phyloP scores from a whole-genome alignment of 2,888 invertebrate genomes.

The Desoria tigrina region DNA sequence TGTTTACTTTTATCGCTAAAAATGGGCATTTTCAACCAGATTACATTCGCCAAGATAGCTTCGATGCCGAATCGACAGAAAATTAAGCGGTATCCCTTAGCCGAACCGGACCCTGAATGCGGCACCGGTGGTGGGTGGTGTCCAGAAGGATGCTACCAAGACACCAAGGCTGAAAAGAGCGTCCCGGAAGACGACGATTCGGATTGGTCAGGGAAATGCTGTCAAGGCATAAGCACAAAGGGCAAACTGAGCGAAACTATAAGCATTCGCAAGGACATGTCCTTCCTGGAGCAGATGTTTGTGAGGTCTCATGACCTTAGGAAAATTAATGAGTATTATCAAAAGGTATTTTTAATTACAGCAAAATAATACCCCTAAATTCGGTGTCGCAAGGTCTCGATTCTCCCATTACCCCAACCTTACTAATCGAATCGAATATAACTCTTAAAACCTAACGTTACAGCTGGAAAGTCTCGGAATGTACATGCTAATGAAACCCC shows the following conservation, averaged over 20 bases:
- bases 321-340: constrained; percentile 28
- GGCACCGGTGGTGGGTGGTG: too few species aligned
- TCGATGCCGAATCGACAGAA: constrained; percentile 39
- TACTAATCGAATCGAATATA: constrained; percentile 9
- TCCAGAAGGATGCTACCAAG: background rate
- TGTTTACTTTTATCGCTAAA: background rate
- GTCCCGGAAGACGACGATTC: background rate
- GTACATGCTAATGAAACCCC: constrained; percentile 26
- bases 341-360: constrained; percentile 19
- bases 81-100: background rate
- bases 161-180: background rate
- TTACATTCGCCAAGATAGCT: constrained; percentile 51
- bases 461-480: constrained; percentile 31
- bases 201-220: constrained; percentile 10
- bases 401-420: too few species aligned
- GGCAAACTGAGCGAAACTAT: constrained; percentile 44
- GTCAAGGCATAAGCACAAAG: background rate
- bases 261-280: constrained; percentile 47
- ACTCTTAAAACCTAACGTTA: background rate
- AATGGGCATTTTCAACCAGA: constrained; percentile 17
- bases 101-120: background rate
- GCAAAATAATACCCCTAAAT: too few species aligned
- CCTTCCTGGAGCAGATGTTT: constrained; percentile 50
- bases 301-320: constrained; percentile 33
- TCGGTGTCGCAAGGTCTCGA: background rate